phyloP scores from a whole-genome alignment of 2,113 vertebrate genomes.

The Notarius lentiginosus region DNA sequence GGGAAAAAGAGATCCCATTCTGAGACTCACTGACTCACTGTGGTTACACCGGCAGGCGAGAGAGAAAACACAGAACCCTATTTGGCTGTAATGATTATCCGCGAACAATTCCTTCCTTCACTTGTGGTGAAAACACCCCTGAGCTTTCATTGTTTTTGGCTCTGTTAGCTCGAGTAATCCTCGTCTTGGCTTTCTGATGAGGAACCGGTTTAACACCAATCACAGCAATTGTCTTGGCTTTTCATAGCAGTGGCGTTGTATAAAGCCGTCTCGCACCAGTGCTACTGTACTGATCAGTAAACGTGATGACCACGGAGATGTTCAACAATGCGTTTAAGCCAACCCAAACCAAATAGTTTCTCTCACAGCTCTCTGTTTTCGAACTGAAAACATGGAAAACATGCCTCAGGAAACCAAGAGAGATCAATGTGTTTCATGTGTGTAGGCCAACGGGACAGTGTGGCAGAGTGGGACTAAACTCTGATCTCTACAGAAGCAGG shows the following conservation, averaged over 20 bases:
- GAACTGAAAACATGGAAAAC: constrained; percentile 49
- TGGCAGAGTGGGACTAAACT: constrained; percentile 53
- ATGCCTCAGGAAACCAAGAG: constrained; percentile 63
- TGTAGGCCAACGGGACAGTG: constrained; percentile 52
- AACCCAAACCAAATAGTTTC: constrained; percentile 53
- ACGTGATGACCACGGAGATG: constrained; percentile 38
- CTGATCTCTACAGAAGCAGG: constrained; percentile 66
- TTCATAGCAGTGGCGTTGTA: constrained; percentile 52
- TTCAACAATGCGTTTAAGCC: constrained; percentile 49
- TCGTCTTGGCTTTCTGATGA: constrained; percentile 58
- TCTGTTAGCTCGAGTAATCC: constrained; percentile 52
- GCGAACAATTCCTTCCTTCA: constrained; percentile 68
- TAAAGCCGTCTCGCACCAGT: constrained; percentile 48
- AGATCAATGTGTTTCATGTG: constrained; percentile 62
- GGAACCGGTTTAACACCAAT: constrained; percentile 63
- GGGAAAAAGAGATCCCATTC: constrained; percentile 48
- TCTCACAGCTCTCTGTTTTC: constrained; percentile 57
- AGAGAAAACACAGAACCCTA: constrained; percentile 43
- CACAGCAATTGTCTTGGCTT: constrained; percentile 66
- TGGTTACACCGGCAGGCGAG: not conserved
- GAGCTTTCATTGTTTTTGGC: constrained; percentile 70
- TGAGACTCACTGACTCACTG: constrained; percentile 56
- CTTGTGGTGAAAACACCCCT: constrained; percentile 65
- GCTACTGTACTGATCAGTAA: constrained; percentile 46
- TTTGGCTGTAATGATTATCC: constrained; percentile 69